Percentiles rank a stretch among this genome's conserved stretches.
phyloP scores from a whole-genome alignment of 2,888 invertebrate genomes.

The Melipona bicolor region DNA sequence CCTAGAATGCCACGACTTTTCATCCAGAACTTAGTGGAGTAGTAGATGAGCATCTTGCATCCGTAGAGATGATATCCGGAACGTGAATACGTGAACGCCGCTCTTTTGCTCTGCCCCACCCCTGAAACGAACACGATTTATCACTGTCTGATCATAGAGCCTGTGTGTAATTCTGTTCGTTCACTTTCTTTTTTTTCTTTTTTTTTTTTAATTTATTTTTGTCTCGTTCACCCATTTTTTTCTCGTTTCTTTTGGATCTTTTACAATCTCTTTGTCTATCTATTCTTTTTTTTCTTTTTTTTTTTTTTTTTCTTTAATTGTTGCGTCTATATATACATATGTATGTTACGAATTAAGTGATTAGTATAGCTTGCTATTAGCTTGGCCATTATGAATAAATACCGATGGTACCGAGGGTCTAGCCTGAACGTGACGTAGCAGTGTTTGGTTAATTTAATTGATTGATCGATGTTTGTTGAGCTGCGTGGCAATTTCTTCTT shows the following conservation, averaged over 20 bases:
- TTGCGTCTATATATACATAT: slow-evolving; percentile 14
- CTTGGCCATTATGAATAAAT: too few relatives aligned
- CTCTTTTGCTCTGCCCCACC: slow-evolving; percentile 20
- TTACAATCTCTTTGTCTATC: neutral
- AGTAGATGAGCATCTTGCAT: slow-evolving; percentile 74
- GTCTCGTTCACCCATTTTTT: slow-evolving; percentile 6
- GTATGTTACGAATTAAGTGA: neutral
- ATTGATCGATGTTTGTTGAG: too few relatives aligned
- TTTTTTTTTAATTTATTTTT: slow-evolving; percentile 1
- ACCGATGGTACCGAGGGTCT: neutral
- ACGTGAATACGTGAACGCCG: slow-evolving; percentile 10
- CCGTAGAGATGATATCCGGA: slow-evolving; percentile 60
- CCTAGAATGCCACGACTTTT: slow-evolving; percentile 63
- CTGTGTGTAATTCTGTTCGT: slow-evolving; percentile 24
- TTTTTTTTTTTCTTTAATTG: neutral
- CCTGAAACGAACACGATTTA: neutral
- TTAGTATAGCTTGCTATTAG: too few relatives aligned
- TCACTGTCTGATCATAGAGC: slow-evolving; percentile 20
- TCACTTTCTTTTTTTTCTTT: neutral
- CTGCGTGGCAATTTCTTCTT: too few relatives aligned
- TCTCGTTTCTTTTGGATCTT: neutral
- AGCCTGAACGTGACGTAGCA: neutral
- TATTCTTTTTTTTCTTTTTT: neutral
- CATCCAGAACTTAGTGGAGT: slow-evolving; percentile 7
- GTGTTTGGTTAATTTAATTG: too few relatives aligned